Conservation (phyloP, 1,140 invertebrate genomes). For the Calephelis nemesis region DNA sequence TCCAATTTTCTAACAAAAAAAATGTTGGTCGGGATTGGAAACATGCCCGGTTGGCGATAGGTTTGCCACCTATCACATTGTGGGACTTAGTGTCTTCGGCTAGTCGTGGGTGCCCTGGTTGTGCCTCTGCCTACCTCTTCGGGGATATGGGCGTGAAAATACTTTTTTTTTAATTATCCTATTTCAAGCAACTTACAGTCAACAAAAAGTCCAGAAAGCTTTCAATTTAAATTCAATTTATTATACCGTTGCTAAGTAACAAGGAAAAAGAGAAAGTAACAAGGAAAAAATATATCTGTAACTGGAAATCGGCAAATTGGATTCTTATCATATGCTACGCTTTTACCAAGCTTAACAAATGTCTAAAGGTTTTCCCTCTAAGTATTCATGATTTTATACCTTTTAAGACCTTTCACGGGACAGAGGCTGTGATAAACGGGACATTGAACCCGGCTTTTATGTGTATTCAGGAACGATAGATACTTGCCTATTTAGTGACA, state of each 20-base stretch:
- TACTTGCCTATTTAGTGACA: no score
- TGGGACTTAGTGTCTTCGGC: no score
- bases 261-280: conserved; percentile 10
- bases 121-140: no score
- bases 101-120: no score
- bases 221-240: conserved; percentile 17
- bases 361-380: conserved; percentile 2
- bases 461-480: no score
- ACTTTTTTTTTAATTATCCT: neutral
- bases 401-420: neutral
- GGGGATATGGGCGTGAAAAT: no score
- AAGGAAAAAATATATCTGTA: conserved; percentile 18
- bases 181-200: neutral
- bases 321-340: conserved; percentile 20
- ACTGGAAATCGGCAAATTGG: conserved; percentile 18
- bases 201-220: conserved; percentile 4
- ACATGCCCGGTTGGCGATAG: no score
- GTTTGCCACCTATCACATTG: no score
- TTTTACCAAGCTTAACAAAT: conserved; percentile 3
- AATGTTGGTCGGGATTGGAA: no score
- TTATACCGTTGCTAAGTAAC: conserved; percentile 16
- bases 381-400: neutral
- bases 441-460: neutral
- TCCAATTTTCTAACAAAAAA: no score
- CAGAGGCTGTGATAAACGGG: neutral